These are phyloP conservation scores for Natator depressus DNA, from an alignment of 2,113 vertebrate species.

Conservation along the genomic window DNA sequence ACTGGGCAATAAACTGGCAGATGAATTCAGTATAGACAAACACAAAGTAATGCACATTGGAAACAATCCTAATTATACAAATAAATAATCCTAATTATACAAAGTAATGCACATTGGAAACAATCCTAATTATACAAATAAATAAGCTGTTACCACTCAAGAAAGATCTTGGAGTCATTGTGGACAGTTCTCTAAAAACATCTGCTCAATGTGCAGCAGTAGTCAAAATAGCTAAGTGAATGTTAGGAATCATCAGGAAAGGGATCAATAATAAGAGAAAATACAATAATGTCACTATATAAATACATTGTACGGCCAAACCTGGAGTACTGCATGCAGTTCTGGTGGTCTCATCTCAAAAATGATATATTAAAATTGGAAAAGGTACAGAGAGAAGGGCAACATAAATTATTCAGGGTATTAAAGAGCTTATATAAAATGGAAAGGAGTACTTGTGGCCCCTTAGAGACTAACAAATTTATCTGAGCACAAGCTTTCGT, in stretches of 20 bases:
- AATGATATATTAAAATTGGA: not conserved
- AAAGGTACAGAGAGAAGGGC: not conserved
- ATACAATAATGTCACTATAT: not conserved
- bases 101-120: not conserved
- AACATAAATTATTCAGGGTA: not conserved
- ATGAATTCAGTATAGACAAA: too few relatives aligned
- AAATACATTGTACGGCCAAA: not conserved
- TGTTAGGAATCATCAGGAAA: not conserved
- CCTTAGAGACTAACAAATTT: too few relatives aligned
- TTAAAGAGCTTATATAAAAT: too few relatives aligned
- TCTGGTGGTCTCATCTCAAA: too few relatives aligned
- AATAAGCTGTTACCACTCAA: not conserved
- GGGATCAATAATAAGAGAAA: not conserved
- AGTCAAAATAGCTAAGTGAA: too few relatives aligned
- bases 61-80: not conserved
- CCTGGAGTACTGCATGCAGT: too few relatives aligned
- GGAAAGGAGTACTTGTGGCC: too few relatives aligned
- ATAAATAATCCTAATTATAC: not conserved
- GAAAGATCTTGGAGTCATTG: not conserved
- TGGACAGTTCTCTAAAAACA: not conserved
- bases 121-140: not conserved
- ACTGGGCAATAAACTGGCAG: not conserved
- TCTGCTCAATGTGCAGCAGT: not conserved
- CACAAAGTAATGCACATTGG: not conserved
- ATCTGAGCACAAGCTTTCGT: too few relatives aligned